Evolutionary conservation across 2,888 invertebrate genomes (phyloP).

Genomic region (Nowickia ferox): DNA sequence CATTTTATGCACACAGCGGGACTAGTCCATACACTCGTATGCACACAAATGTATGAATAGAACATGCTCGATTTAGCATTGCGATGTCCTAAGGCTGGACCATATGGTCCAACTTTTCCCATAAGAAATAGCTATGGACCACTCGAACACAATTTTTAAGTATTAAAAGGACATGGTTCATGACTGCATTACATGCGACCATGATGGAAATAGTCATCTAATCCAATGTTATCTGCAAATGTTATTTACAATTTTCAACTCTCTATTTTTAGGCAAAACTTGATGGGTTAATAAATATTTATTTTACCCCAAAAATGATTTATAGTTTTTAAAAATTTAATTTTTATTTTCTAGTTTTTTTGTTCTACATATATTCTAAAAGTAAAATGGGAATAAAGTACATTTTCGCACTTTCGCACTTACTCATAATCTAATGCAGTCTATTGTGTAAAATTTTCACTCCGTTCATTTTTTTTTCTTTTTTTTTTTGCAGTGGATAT

Average conservation of each 20-base stretch:
- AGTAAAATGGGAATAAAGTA: slow-evolving; percentile 23
- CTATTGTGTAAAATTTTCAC: slow-evolving; percentile 52
- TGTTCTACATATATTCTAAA: neutral
- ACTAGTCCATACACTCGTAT: too few species aligned
- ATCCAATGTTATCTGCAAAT: neutral
- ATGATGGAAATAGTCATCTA: too few species aligned
- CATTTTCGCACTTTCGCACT: slow-evolving; percentile 53
- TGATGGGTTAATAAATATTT: slow-evolving; percentile 8
- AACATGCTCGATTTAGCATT: too few species aligned
- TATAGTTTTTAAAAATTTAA: slow-evolving; percentile 1
- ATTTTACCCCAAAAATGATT: slow-evolving; percentile 5
- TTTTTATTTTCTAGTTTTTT: neutral
- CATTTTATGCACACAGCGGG: too few species aligned
- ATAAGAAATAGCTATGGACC: too few species aligned
- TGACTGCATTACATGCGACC: too few species aligned
- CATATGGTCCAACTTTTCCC: too few species aligned
- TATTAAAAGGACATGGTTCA: too few species aligned
- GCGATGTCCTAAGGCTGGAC: too few species aligned
- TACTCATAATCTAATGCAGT: slow-evolving; percentile 48
- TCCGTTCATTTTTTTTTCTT: slow-evolving; percentile 12
- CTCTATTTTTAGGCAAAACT: neutral
- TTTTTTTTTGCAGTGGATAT: slow-evolving; percentile 45
- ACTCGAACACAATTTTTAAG: too few species aligned
- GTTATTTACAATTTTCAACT: neutral
- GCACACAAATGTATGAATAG: too few species aligned